Base-by-base conservation (phyloP, 2,113 vertebrate species). In the Hipposideros armiger region DNA sequence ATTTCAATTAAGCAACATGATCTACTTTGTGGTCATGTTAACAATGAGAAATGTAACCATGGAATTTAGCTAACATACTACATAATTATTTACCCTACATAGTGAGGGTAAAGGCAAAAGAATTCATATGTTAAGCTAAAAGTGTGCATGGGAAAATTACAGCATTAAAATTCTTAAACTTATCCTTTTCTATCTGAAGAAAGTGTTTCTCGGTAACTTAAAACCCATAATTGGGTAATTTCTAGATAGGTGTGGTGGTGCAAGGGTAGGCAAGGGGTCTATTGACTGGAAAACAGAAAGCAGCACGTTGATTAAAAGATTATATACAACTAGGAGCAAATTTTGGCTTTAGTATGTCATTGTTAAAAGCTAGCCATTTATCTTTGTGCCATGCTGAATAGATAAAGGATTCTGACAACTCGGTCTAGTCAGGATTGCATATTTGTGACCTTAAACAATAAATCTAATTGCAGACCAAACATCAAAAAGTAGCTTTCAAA, bases 401-500 rank as follows among this genome's bases (percentile, higher is more conserved):
- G 89, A 95, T 82, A 96, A 95, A 94, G 73, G 90, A 85, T 90
- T 96, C 67, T 94, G 94, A 95, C 95, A 96, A 95, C 54, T 87
- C 26, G 22, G 67, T 92, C 76, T 85, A 73, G 90, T 90, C 66
- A 52, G 56, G 42, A 94, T 28, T 87, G 70, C 50, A 45, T 78
- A 97, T 91, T 72, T 97, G 94, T 96, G 87, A 96, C 81, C 88
- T 91, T 95, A 78, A 93, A 94, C 72, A 97, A 95, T 92, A 96
- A 95, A 97, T 94, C 60, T 97, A 97, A 97, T 74, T 88, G 81
- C 76, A 92, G 92, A 90, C 62, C 92, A 95, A 96, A 98, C 94
- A 97, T 97, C 94, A 95, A 97, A 92, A 97, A 97, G 85, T 92
- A 92, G 90, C 69, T 96, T 96, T 96, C 76, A 90, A 95, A 96